Conservation (phyloP, 2,888 invertebrate species). For the Lamproptera curius region DNA sequence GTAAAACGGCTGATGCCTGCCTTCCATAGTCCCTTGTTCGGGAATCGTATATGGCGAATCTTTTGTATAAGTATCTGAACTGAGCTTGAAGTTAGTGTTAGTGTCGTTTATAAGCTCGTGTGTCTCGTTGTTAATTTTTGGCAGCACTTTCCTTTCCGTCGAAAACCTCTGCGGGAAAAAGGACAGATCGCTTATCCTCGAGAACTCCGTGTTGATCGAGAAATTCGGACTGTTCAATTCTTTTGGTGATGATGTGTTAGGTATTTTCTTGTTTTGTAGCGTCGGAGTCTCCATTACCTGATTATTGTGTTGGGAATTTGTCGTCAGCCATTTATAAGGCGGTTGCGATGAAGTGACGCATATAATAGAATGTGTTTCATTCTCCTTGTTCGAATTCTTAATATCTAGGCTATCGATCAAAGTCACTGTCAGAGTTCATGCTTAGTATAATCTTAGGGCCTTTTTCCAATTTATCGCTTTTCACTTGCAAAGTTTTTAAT, state of each 20-base stretch:
- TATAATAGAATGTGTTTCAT: conserved; percentile 57
- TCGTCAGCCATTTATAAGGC: conserved; percentile 49
- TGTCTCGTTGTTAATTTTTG: conserved; percentile 52
- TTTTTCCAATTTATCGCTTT: conserved; percentile 53
- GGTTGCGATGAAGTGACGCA: conserved; percentile 51
- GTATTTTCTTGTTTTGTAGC: conserved; percentile 54
- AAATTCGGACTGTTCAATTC: conserved; percentile 68
- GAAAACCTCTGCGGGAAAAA: conserved; percentile 66
- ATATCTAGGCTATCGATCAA: conserved; percentile 58
- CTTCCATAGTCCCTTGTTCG: conserved; percentile 40
- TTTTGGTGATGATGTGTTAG: conserved; percentile 69
- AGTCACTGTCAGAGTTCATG: conserved; percentile 58
- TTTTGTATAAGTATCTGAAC: conserved; percentile 74
- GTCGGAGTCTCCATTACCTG: conserved; percentile 42
- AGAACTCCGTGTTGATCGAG: conserved; percentile 68
- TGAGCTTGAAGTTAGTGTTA: conserved; percentile 41
- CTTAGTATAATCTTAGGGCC: conserved; percentile 60
- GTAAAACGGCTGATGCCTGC: conserved; percentile 40
- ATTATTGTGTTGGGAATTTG: conserved; percentile 36
- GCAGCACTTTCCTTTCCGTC: conserved; percentile 61
- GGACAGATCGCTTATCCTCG: conserved; percentile 66
- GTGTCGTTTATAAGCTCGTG: conserved; percentile 54
- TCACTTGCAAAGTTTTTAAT: conserved; percentile 43
- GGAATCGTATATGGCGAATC: conserved; percentile 62
- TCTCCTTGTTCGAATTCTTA: conserved; percentile 52